Percentiles rank a stretch among this genome's conserved stretches.
Conservation (phyloP, 1,140 invertebrate species). For the Drosophila oshimai region DNA sequence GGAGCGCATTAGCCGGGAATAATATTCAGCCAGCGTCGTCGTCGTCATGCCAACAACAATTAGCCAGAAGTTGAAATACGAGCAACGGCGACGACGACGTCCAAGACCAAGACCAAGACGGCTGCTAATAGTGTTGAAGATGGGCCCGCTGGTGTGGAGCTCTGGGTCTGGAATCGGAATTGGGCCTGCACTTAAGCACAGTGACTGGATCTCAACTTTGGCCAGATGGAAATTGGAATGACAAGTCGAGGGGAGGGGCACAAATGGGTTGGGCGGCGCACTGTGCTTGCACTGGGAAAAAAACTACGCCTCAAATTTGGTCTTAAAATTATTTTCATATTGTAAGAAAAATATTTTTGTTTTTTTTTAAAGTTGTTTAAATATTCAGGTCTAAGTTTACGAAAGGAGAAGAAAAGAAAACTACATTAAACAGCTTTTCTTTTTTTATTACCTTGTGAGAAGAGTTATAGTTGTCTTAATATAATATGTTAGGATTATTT, state of each 20-base stretch:
- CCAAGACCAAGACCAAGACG: too few species aligned
- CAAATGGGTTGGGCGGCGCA: constrained; percentile 9
- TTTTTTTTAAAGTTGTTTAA: too few species aligned
- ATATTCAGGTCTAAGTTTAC: too few species aligned
- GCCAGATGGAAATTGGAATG: constrained; percentile 73
- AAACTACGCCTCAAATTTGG: not conserved
- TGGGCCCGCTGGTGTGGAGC: constrained; percentile 12
- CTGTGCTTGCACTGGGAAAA: not conserved
- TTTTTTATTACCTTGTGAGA: too few species aligned
- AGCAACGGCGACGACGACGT: constrained; percentile 5
- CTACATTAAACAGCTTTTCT: too few species aligned
- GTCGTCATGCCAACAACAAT: constrained; percentile 37
- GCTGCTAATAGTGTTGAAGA: constrained; percentile 26
- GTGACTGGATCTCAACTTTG: constrained; percentile 72
- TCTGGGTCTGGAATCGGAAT: constrained; percentile 12
- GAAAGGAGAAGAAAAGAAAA: too few species aligned
- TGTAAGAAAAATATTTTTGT: too few species aligned
- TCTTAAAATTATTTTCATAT: not conserved
- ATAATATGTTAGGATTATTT: too few species aligned
- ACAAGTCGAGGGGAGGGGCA: constrained; percentile 22
- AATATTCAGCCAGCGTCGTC: constrained; percentile 41
- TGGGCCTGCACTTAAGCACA: constrained; percentile 66
- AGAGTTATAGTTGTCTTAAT: too few species aligned
- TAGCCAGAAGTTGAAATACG: constrained; percentile 45
- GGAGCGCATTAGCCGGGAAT: constrained; percentile 31